A percentile compares a stretch with the other conserved stretches of the same genome.
Evolutionary conservation across 1,140 invertebrate genomes (phyloP).

Genomic region (Cyclargus thomasi): DNA sequence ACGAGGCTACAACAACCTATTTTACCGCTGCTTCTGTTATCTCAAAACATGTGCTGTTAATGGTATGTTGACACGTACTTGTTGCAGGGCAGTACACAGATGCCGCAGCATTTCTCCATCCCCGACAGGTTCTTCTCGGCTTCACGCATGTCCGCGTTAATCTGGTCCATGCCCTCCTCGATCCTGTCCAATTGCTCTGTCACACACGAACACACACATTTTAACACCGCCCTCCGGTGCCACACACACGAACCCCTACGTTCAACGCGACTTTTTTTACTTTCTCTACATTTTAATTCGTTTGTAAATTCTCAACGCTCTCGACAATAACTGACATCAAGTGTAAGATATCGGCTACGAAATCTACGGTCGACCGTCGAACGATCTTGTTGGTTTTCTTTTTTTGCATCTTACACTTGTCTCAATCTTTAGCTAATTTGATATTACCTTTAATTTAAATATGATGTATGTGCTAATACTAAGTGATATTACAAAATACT

Average conservation of each 20-base stretch:
- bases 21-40: too few species aligned
- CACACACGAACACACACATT: conserved; percentile 48
- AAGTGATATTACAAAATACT: conserved; percentile 61
- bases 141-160: conserved; percentile 99
- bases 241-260: conserved; percentile 13
- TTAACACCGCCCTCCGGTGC: conserved; percentile 43
- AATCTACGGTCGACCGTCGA: conserved; percentile 22
- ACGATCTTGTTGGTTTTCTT: too few species aligned
- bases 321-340: conserved; percentile 64
- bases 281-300: conserved; percentile 28
- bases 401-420: conserved; percentile 56
- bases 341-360: conserved; percentile 52
- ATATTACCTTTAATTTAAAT: conserved; percentile 55
- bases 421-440: conserved; percentile 40
- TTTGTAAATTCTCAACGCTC: conserved; percentile 74
- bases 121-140: conserved; percentile 99
- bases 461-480: conserved; percentile 71
- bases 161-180: conserved; percentile 99
- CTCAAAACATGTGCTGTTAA: too few species aligned
- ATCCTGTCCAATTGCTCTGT: conserved; percentile 99
- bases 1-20: too few species aligned
- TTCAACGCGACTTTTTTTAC: conserved; percentile 38
- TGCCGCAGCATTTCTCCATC: conserved; percentile 99
- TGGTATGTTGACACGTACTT: conserved; percentile 83
- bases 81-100: conserved; percentile 98